phyloP scores from a whole-genome alignment of 2,113 vertebrate species.

The Alexandromys fortis region DNA sequence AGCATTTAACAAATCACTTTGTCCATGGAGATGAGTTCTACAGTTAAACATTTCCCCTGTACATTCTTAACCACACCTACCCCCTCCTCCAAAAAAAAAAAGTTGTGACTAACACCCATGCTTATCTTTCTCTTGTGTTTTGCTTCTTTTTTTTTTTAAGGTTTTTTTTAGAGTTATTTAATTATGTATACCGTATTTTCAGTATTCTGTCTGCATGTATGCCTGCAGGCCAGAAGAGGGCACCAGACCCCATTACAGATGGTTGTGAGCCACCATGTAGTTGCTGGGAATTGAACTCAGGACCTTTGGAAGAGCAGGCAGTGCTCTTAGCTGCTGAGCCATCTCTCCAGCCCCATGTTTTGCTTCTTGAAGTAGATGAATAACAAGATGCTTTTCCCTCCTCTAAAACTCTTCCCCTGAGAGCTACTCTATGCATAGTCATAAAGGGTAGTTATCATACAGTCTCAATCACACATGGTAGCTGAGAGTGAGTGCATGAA shows the following conservation, averaged over 20 bases:
- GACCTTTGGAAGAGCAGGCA: too few relatives aligned
- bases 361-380: conserved; percentile 84
- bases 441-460: conserved; percentile 92
- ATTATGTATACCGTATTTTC: too few relatives aligned
- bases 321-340: too few relatives aligned
- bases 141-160: conserved; percentile 71
- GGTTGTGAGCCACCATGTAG: too few relatives aligned
- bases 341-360: neutral
- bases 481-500: conserved; percentile 73
- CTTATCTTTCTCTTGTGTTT: conserved; percentile 78
- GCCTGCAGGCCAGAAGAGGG: too few relatives aligned
- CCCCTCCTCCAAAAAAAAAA: neutral
- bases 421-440: conserved; percentile 93
- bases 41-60: conserved; percentile 52
- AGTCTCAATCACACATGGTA: conserved; percentile 76
- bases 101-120: conserved; percentile 79
- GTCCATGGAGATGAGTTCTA: conserved; percentile 59
- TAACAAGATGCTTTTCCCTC: conserved; percentile 89
- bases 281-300: too few relatives aligned
- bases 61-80: conserved; percentile 29
- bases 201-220: too few relatives aligned
- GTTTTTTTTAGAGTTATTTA: too few relatives aligned
- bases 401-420: conserved; percentile 97
- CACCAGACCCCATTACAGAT: too few relatives aligned
- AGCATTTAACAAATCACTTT: conserved; percentile 18